Conservation (phyloP, 2,797 vertebrate species). For the Tiaroga cobitis region DNA sequence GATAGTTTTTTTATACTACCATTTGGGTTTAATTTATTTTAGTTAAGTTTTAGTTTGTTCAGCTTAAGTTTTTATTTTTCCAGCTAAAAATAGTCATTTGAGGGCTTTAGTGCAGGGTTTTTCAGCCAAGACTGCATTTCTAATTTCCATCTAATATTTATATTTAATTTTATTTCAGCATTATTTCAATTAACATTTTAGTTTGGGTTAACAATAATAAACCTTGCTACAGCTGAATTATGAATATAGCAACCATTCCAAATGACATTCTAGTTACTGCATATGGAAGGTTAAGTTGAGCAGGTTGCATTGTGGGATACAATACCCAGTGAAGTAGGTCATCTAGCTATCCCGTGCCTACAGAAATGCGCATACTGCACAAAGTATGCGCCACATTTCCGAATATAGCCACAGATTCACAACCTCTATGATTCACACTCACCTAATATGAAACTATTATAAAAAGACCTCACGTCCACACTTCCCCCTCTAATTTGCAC, state of each 20-base stretch:
- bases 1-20: neutral
- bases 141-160: neutral
- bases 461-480: constrained; percentile 40
- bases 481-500: constrained; percentile 39
- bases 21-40: neutral
- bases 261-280: neutral
- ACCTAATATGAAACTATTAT: constrained; percentile 9
- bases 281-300: neutral
- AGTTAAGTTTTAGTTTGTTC: neutral
- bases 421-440: constrained; percentile 6
- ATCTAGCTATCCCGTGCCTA: neutral
- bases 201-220: no score
- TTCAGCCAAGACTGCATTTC: no score
- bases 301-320: constrained; percentile 1
- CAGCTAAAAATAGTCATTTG: no score
- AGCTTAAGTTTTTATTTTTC: neutral
- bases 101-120: no score
- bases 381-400: neutral
- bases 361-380: neutral
- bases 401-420: neutral
- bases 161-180: neutral
- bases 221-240: no score
- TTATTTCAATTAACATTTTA: neutral
- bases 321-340: neutral
- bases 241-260: neutral